Conservation (phyloP, 2,113 vertebrate genomes). For the Mus musculus region GRCm39 chr2:145664001-145664500, state of each 20-base stretch:
- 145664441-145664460: constrained; percentile 41
- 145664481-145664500: constrained; percentile 76
- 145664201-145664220: constrained; percentile 94
- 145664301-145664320: not conserved
- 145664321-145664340: not conserved
- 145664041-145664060: constrained; percentile 74
- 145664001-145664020: constrained; percentile 71
- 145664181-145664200: constrained; percentile 96
- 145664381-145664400: not conserved
- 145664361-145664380: not conserved
- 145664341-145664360: not conserved
- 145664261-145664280: constrained; percentile 79
- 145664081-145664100: constrained; percentile 49
- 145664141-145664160: constrained; percentile 85
- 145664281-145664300: constrained; percentile 85
- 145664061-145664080: constrained; percentile 82
- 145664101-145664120: constrained; percentile 73
- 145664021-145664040: constrained; percentile 19
- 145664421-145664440: constrained; percentile 64
- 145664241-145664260: constrained; percentile 85
- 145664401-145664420: not conserved
- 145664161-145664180: constrained; percentile 85
- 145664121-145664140: constrained; percentile 57
- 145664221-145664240: constrained; percentile 96
- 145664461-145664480: constrained; percentile 50